phyloP scores from a whole-genome alignment of 2,113 vertebrate genomes.

The Hucho hucho region DNA sequence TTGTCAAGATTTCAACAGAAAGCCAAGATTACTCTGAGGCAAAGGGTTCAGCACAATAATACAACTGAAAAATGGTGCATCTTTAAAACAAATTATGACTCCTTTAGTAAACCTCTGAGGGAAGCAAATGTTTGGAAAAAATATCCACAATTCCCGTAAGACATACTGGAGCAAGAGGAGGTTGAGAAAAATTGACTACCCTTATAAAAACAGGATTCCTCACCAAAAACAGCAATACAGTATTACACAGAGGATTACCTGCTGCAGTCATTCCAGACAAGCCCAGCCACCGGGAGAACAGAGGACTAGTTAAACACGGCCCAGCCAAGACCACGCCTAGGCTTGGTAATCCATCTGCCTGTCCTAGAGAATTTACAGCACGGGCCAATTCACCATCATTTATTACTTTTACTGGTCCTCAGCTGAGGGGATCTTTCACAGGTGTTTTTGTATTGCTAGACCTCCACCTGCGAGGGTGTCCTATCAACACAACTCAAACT shows the following conservation, averaged over 20 bases:
- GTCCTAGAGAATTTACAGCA: constrained; percentile 70
- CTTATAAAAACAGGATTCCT: constrained; percentile 60
- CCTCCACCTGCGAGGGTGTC: constrained; percentile 65
- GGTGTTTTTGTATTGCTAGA: constrained; percentile 72
- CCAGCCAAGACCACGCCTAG: constrained; percentile 56
- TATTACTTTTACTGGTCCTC: constrained; percentile 74
- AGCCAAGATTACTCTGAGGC: constrained; percentile 62
- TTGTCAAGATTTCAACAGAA: constrained; percentile 60
- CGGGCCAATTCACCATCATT: constrained; percentile 71
- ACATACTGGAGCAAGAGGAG: constrained; percentile 17
- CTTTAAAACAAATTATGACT: neutral
- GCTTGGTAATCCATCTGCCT: constrained; percentile 63
- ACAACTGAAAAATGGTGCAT: constrained; percentile 32
- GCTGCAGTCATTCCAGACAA: constrained; percentile 41
- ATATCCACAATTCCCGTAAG: constrained; percentile 7
- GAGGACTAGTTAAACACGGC: constrained; percentile 60
- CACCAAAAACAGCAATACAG: no score
- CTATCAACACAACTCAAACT: constrained; percentile 62
- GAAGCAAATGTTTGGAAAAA: neutral
- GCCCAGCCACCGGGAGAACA: constrained; percentile 56
- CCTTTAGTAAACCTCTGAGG: neutral
- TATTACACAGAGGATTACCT: constrained; percentile 45
- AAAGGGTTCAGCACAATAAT: constrained; percentile 55
- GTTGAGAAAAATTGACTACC: constrained; percentile 44
- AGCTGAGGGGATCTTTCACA: constrained; percentile 67